These are phyloP conservation scores for Corythoichthys haematopterus DNA, from an alignment of 2,113 vertebrate species.

Conservation along the genomic window DNA sequence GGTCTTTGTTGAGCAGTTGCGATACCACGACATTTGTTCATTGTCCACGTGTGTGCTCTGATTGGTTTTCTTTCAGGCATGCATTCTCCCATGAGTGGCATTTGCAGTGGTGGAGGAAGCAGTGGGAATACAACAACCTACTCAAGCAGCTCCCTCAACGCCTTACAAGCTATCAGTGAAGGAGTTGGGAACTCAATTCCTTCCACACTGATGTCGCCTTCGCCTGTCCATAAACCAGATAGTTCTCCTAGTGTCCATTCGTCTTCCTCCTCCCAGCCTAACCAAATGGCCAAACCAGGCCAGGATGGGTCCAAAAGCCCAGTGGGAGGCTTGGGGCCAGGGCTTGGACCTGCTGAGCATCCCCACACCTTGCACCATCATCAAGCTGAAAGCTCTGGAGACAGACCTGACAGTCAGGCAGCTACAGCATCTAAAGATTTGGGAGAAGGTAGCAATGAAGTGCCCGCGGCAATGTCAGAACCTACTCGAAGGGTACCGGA, in stretches of 20 bases:
- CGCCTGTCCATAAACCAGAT: constrained; percentile 81
- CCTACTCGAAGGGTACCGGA: constrained; percentile 77
- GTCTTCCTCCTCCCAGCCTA: constrained; percentile 54
- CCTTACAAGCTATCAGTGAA: constrained; percentile 96
- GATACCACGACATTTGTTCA: background rate
- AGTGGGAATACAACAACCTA: constrained; percentile 75
- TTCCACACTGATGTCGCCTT: constrained; percentile 85
- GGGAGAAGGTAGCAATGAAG: constrained; percentile 76
- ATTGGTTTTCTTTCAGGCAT: constrained; percentile 70
- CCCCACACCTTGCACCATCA: constrained; percentile 61
- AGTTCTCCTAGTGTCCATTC: constrained; percentile 83
- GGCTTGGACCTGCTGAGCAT: constrained; percentile 45
- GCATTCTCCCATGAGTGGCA: constrained; percentile 88
- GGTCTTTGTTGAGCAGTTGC: background rate
- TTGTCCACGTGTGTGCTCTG: background rate
- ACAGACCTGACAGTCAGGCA: constrained; percentile 81
- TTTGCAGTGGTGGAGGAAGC: constrained; percentile 70
- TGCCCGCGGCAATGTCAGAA: constrained; percentile 62
- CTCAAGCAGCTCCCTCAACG: constrained; percentile 95
- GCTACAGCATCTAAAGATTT: constrained; percentile 72
- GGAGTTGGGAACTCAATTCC: constrained; percentile 91
- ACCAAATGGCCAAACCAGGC: constrained; percentile 39
- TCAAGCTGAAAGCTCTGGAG: constrained; percentile 79
- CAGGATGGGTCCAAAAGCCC: constrained; percentile 82
- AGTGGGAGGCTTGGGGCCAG: constrained; percentile 35